These are phyloP conservation scores for Ptychodera flava DNA, from an alignment of 35 echinoderm and acorn worm genomes.

Conservation along the genomic window DNA sequence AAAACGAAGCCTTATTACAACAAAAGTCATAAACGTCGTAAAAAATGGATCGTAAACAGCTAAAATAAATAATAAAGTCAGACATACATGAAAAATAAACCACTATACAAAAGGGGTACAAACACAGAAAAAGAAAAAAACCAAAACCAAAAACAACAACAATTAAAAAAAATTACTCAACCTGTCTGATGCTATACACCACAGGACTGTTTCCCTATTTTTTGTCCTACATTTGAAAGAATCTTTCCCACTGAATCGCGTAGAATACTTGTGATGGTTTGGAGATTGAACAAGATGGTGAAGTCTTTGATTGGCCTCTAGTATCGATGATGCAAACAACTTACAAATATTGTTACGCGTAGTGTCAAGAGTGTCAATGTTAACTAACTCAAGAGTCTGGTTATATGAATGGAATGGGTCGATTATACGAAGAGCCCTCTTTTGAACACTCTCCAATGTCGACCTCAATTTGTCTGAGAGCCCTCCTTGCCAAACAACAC, in stretches of 20 bases:
- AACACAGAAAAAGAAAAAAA: not conserved
- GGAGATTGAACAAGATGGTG: not conserved
- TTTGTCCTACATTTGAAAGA: not conserved
- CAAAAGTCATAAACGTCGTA: not conserved
- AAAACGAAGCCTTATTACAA: not conserved
- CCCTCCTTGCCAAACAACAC: not conserved
- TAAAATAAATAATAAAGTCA: not conserved
- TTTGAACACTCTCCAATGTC: not conserved
- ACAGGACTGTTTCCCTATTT: not conserved
- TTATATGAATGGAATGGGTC: not conserved
- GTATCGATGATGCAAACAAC: not conserved
- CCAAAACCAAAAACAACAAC: not conserved
- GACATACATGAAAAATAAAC: not conserved
- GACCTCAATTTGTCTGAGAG: not conserved
- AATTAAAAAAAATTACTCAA: not conserved
- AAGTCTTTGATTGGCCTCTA: not conserved
- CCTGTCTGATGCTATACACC: not conserved
- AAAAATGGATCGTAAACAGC: not conserved
- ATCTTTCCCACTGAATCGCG: not conserved
- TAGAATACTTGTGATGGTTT: not conserved
- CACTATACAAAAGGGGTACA: not conserved
- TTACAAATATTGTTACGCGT: not conserved
- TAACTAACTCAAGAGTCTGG: not conserved
- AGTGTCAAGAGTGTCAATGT: not conserved
- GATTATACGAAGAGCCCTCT: not conserved